Base-by-base conservation (phyloP, 2,888 invertebrate genomes). In the Diarsia rubi region DNA sequence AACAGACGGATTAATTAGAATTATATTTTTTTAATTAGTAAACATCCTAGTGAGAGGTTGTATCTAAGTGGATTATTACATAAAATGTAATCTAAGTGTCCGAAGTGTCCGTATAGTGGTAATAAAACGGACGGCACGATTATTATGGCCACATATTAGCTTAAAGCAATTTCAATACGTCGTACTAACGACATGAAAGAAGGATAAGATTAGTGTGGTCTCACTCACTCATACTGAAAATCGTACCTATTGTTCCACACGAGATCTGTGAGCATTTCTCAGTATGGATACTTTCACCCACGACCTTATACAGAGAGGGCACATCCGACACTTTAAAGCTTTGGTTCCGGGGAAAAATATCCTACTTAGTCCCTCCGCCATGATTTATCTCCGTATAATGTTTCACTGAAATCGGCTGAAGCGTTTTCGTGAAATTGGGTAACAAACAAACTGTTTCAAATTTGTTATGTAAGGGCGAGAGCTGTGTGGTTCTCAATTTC, bases 321-420 rank as follows among this genome's bases (percentile, higher is more conserved):
- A 62, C n/a, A 62, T 42, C 42, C n/a, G 2, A n/a, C n/a, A 42
- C 37, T 42, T 42, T 62, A 62, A n/a, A 62, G 21, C n/a, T n/a
- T 62, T 42, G 42, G 86, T 80, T 78, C 70, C 59, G 70, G 47
- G 62, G 73, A 85, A 83, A 84, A 85, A 85, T 85, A 74, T 71
- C 70, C 65, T 71, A 73, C 77, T 85, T 73, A 83, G 72, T 63
- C 63, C 65, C 63, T 62, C n/a, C 16, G 52, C 63, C 64, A 65
- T 82, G 84, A 84, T 84, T 85, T 84, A 84, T 84, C 70, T 73
- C 44, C 72, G 60, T 69, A 85, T 83, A 73, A 83, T 75, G 72
- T 81, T 84, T 81, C 83, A 73, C 74, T 59, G 77, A 63, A 83
- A 75, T 62, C 69, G 73, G 62, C 65, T 31, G 52, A 54, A 49